These are phyloP conservation scores for Scolopax rusticola DNA, from an alignment of 2,797 vertebrate species.

Conservation along the genomic window DNA sequence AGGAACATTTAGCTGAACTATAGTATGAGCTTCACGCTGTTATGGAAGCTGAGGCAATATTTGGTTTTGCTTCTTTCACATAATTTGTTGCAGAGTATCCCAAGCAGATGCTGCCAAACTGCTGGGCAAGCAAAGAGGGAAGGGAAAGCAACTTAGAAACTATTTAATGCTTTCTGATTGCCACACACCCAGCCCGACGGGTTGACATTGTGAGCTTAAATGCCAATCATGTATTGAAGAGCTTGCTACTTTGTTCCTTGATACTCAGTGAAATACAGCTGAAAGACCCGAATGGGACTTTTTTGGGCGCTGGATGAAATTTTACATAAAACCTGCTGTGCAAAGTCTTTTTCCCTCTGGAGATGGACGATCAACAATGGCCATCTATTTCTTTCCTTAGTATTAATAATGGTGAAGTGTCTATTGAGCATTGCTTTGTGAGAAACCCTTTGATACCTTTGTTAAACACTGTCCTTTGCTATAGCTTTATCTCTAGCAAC, in stretches of 20 bases:
- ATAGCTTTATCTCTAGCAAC: background rate
- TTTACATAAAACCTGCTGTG: background rate
- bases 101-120: background rate
- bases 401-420: background rate
- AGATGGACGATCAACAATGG: background rate
- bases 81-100: conserved; percentile 20
- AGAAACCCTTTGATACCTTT: conserved; percentile 20
- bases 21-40: background rate
- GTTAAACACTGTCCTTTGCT: background rate
- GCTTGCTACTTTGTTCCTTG: background rate
- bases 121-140: background rate
- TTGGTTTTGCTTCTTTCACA: conserved; percentile 12
- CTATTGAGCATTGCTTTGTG: background rate
- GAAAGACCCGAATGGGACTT: background rate
- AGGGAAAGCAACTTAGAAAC: background rate
- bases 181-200: background rate
- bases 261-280: background rate
- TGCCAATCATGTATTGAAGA: background rate
- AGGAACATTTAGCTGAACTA: conserved; percentile 32
- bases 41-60: background rate
- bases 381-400: background rate
- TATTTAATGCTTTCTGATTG: background rate
- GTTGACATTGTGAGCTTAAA: background rate
- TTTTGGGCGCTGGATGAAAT: background rate
- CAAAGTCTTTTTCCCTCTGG: background rate